Percentiles rank a stretch among this genome's conserved stretches.
Conservation (phyloP, 2,113 vertebrate species). For the Isurus oxyrinchus region DNA sequence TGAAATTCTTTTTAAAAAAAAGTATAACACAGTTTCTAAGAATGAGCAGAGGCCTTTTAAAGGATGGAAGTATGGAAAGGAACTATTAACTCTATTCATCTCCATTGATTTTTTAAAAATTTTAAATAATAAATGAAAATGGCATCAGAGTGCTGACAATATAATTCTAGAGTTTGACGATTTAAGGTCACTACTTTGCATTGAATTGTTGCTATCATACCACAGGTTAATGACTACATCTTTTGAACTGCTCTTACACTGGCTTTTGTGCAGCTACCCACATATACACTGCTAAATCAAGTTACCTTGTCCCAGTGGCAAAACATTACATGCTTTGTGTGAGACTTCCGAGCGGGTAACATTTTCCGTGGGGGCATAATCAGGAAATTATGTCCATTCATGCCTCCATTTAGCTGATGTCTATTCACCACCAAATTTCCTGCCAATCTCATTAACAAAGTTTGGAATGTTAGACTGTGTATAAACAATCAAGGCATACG, state of each 20-base stretch:
- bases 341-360: background rate
- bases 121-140: background rate
- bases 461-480: background rate
- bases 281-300: background rate
- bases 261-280: background rate
- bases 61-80: background rate
- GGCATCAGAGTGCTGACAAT: background rate
- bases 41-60: background rate
- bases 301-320: background rate
- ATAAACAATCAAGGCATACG: background rate
- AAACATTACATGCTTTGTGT: background rate
- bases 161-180: background rate
- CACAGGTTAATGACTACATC: background rate
- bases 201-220: background rate
- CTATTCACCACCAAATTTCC: background rate
- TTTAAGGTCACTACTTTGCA: background rate
- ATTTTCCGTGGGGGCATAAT: background rate
- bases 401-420: background rate
- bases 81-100: background rate
- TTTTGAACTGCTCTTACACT: background rate
- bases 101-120: background rate
- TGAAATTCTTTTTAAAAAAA: background rate
- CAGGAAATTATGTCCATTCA: background rate
- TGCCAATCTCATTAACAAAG: background rate
- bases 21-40: background rate